Evolutionary conservation across 2,113 vertebrate genomes (phyloP).

Genomic region (Actenoides lindsayi): DNA sequence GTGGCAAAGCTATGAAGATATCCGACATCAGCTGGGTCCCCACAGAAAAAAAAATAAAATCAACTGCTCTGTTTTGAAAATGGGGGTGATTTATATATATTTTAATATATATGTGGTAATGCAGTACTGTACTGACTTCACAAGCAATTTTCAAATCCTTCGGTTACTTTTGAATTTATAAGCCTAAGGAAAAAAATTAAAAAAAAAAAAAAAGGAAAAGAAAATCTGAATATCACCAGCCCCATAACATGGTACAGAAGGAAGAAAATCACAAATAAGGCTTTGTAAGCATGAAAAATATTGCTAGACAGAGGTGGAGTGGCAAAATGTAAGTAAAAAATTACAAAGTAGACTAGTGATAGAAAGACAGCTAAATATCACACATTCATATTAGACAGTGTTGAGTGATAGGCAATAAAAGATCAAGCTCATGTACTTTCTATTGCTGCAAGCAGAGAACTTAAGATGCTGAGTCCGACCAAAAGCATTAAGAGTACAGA

Average conservation of each 20-base stretch:
- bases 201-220: not conserved
- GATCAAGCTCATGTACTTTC: slow-evolving; percentile 4
- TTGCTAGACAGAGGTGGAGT: not conserved
- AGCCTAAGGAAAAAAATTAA: not conserved
- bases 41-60: not conserved
- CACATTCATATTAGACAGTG: not conserved
- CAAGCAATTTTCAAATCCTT: not conserved
- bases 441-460: not conserved
- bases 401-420: slow-evolving; percentile 41
- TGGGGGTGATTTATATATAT: not conserved
- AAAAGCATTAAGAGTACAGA: not conserved
- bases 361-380: slow-evolving; percentile 18
- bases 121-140: not conserved
- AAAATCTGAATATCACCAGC: not conserved
- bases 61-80: not conserved
- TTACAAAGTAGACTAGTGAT: not conserved
- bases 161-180: not conserved
- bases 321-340: not conserved
- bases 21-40: not conserved
- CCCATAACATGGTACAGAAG: not conserved
- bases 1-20: not conserved
- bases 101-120: not conserved
- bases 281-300: not conserved
- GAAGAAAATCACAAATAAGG: not conserved
- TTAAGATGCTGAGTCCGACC: not conserved